Base-by-base conservation (phyloP, 2,888 invertebrate species). In the Athalia circularis region DNA sequence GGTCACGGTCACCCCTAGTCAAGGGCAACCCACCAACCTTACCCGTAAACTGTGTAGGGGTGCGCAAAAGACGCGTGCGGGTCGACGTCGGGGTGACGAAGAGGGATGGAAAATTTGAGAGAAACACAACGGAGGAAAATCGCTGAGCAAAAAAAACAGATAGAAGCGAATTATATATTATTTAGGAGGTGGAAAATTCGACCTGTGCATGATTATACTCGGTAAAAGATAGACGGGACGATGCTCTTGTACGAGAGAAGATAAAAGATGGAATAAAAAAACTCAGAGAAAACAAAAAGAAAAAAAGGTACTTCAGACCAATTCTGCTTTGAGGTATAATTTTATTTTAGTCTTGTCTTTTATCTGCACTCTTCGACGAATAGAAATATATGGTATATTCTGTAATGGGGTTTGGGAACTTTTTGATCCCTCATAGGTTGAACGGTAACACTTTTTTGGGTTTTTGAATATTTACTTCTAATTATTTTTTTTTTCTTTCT, bases 1-100 rank as follows among this genome's bases (percentile, higher is more conserved):
- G 87, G 87, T 86, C 86, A 84, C 81, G 85, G 83, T 83, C 81
- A 83, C 80, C 80, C 79, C 77, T 82, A 84, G 86, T 84, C 85
- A 84, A 85, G 86, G 87, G 87, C 79, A 82, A 84, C 80, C 80
- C 77, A 80, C 78, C 70, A 72, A 45, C 57, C 62, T 62, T 52
- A 15, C 62, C 75, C 75, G 50, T n/a, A 59, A 8, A 8, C 15
- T 15, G 62, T 11, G 43, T 13, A 9, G 6, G 61, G 13, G 62
- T 50, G 75, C 62, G 62, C 62, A 62, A 59, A 52, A 75, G 75
- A 75, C 75, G 75, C 75, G 62, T 75, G 50, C 50, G 62, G 29
- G 59, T 62, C 62, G 75, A 64, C 62, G 43, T 75, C 70, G 45
- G 70, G 45, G 47, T 13, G 5, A 47, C 8, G 70, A 45, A 5